Evolutionary conservation across 2,888 invertebrate species (phyloP), one percentile per base, ranked within the genome.

Genomic region (Xestia xanthographa): DNA sequence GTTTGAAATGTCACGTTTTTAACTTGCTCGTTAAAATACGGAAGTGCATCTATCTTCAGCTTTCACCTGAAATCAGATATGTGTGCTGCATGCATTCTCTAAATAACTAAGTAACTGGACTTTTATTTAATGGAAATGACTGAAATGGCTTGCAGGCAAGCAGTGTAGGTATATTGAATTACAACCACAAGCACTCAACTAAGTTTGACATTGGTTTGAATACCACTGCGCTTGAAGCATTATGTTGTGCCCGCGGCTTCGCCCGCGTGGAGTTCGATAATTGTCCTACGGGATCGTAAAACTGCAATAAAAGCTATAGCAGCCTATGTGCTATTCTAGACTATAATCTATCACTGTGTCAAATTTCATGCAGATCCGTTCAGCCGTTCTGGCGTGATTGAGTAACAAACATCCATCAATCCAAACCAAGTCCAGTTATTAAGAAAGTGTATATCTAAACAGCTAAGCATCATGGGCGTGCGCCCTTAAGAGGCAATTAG

Each of bases 1-100:
- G 80, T 81, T 86, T 79, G 77, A 75, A 85, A 83, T 69, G 65
- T 72, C 62, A 80, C 74, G 63, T 81, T 85, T 82, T 80, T 67
- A 65, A 82, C 77, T 63, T 71, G 53, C 62, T 82, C 65, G 60
- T 53, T 75, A 66, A 67, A 84, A 68, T 73, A 77, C 65, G 56
- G 48, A 72, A 83, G 66, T 68, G 68, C 63, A 83, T 74, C 48
- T 43, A 74, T 72, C 75, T 82, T 69, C 48, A 65, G 45, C 58
- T 66, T 68, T 66, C 65, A 29, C n/a, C 26, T 60, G 48, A 60
- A 65, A 67, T 65, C 45, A 12, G n/a, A 75, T 56, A 71, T 68
- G 34, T 68, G 45, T 56, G 29, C 22, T 56, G 38, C 34, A 66
- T 43, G 11, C 20, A 60, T 60, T 58, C 8, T 38, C 34, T 80